Conservation (phyloP, 2,888 invertebrate species). For the Helleia helle region DNA sequence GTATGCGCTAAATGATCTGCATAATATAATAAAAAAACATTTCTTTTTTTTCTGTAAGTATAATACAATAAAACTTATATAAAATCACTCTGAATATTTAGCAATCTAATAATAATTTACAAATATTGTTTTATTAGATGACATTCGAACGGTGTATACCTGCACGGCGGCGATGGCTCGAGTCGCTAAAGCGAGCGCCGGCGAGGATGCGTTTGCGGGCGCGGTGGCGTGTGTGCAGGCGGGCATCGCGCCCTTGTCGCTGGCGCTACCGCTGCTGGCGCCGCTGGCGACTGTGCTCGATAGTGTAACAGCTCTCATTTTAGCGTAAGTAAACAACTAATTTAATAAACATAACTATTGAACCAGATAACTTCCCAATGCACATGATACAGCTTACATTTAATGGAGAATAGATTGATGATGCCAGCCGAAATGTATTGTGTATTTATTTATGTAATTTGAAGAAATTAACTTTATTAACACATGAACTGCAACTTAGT, state of each 20-base stretch:
- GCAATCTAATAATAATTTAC: no score
- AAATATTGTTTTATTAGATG: no score
- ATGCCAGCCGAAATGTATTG: no score
- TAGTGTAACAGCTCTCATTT: constrained; percentile 33
- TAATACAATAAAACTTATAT: no score
- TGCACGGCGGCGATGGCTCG: constrained; percentile 19
- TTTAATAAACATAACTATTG: background rate
- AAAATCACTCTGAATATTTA: no score
- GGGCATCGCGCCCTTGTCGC: constrained; percentile 23
- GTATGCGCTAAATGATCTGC: no score
- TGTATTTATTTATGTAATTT: no score
- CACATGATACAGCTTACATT: no score
- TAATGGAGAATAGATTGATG: background rate
- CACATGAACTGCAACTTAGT: no score
- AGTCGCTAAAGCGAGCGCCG: constrained; percentile 17
- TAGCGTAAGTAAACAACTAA: constrained; percentile 31
- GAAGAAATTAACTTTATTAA: no score
- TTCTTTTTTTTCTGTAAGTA: no score
- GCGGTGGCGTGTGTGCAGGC: constrained; percentile 16
- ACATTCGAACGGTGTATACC: constrained; percentile 33
- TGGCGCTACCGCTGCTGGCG: constrained; percentile 27
- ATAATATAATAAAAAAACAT: no score
- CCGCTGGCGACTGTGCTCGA: constrained; percentile 36
- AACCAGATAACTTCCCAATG: background rate
- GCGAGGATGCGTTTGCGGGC: constrained; percentile 16